A percentile compares a stretch with the other conserved stretches of the same genome.
Evolutionary conservation across 2,888 invertebrate species (phyloP).

Genomic region (Lapara coniferarum): DNA sequence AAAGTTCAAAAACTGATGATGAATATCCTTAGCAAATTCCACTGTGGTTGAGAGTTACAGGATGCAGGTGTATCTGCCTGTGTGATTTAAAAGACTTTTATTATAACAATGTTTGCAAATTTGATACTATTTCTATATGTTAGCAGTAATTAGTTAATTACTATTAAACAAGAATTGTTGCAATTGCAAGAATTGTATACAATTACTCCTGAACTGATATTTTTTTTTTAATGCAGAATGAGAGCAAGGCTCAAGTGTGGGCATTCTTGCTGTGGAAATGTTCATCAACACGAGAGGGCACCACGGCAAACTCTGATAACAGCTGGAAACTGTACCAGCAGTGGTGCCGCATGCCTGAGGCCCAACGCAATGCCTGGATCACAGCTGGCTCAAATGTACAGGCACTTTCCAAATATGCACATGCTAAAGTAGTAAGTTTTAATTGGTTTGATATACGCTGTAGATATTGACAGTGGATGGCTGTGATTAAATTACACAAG

Average conservation of each 20-base stretch:
- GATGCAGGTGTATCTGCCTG: too few relatives aligned
- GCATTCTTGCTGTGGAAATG: conserved; percentile 92
- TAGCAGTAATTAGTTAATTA: too few relatives aligned
- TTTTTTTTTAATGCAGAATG: conserved; percentile 78
- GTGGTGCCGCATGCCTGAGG: conserved; percentile 91
- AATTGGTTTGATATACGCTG: neutral
- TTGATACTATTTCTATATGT: too few relatives aligned
- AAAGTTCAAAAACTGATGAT: too few relatives aligned
- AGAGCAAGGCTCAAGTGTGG: conserved; percentile 93
- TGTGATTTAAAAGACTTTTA: too few relatives aligned
- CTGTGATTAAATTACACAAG: neutral
- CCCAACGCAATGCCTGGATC: conserved; percentile 90
- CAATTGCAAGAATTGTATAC: neutral
- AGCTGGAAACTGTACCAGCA: conserved; percentile 93
- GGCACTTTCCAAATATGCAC: conserved; percentile 86
- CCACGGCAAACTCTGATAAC: conserved; percentile 80
- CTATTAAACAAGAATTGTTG: too few relatives aligned
- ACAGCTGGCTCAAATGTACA: conserved; percentile 91
- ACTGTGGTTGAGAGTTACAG: too few relatives aligned
- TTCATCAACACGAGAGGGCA: conserved; percentile 73
- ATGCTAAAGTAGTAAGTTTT: conserved; percentile 86
- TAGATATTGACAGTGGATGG: neutral
- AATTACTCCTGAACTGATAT: neutral
- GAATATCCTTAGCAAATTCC: too few relatives aligned
- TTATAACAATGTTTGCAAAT: too few relatives aligned